Percentiles rank a stretch among this genome's conserved stretches.
phyloP scores from a whole-genome alignment of 2,113 vertebrate genomes.

The Seriola dumerili region DNA sequence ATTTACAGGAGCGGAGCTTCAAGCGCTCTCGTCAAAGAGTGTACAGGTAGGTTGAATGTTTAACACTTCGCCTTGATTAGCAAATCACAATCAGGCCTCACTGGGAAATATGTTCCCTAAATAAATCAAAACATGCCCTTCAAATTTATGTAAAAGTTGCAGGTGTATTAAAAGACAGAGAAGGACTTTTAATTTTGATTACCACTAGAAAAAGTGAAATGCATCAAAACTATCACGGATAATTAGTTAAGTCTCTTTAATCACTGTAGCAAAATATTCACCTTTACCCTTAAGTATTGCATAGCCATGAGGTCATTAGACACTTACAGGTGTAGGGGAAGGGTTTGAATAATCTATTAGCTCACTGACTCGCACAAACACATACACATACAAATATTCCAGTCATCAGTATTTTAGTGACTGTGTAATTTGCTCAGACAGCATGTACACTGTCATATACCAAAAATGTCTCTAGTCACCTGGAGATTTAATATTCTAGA shows the following conservation, averaged over 20 bases:
- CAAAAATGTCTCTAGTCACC: not conserved
- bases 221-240: not conserved
- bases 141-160: constrained; percentile 1
- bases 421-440: constrained; percentile 32
- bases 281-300: constrained; percentile 28
- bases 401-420: constrained; percentile 33
- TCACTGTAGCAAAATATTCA: constrained; percentile 30
- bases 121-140: constrained; percentile 6
- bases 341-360: constrained; percentile 38
- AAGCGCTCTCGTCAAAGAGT: constrained; percentile 3
- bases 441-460: not conserved
- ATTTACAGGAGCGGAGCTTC: not conserved
- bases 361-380: constrained; percentile 5
- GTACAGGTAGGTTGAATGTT: constrained; percentile 11
- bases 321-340: constrained; percentile 16
- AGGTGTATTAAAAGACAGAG: constrained; percentile 13
- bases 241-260: constrained; percentile 12
- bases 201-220: constrained; percentile 12
- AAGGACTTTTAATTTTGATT: not conserved
- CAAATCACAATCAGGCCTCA: constrained; percentile 25
- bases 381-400: not conserved
- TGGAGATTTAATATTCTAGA: not conserved
- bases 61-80: constrained; percentile 29
- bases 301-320: constrained; percentile 50
- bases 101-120: constrained; percentile 5